Conservation (phyloP, 30 jellyfish, hydroid and myxozoan genomes). For the Aurelia coerulea region DNA sequence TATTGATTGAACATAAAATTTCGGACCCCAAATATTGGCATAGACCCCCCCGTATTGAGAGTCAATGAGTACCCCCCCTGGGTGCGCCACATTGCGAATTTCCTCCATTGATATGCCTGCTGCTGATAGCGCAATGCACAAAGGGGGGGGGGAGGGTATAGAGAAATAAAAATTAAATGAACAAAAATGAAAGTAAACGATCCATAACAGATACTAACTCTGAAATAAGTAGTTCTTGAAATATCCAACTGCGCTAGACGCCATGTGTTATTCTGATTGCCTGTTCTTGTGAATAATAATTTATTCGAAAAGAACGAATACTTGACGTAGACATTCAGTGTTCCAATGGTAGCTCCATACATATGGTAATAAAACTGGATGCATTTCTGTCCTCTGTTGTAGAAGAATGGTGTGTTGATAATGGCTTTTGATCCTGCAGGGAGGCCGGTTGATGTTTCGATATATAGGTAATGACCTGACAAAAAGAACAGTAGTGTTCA, state of each 20-base stretch:
- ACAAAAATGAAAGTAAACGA: no score
- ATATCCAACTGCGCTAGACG: slow-evolving; percentile 80
- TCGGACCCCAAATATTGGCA: no score
- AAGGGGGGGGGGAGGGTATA: no score
- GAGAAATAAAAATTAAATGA: no score
- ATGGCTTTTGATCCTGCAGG: slow-evolving; percentile 85
- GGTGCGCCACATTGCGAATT: no score
- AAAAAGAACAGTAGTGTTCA: not conserved
- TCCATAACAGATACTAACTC: slow-evolving; percentile 48
- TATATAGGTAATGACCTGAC: slow-evolving; percentile 91
- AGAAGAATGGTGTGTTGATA: slow-evolving; percentile 77
- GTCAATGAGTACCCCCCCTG: no score
- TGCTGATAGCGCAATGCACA: no score
- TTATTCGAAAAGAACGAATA: slow-evolving; percentile 67
- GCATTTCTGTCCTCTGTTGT: slow-evolving; percentile 81
- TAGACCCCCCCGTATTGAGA: no score
- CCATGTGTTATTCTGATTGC: slow-evolving; percentile 98
- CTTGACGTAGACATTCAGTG: slow-evolving; percentile 65
- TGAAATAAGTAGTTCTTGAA: slow-evolving; percentile 62
- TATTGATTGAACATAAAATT: no score
- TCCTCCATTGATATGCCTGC: no score
- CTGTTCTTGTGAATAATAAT: slow-evolving; percentile 69
- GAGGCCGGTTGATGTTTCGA: slow-evolving; percentile 86
- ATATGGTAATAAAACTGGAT: slow-evolving; percentile 94
- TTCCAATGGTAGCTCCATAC: slow-evolving; percentile 89